Evolutionary conservation across 2,797 vertebrate genomes (phyloP).

Genomic region (Sebastes wilsoni): DNA sequence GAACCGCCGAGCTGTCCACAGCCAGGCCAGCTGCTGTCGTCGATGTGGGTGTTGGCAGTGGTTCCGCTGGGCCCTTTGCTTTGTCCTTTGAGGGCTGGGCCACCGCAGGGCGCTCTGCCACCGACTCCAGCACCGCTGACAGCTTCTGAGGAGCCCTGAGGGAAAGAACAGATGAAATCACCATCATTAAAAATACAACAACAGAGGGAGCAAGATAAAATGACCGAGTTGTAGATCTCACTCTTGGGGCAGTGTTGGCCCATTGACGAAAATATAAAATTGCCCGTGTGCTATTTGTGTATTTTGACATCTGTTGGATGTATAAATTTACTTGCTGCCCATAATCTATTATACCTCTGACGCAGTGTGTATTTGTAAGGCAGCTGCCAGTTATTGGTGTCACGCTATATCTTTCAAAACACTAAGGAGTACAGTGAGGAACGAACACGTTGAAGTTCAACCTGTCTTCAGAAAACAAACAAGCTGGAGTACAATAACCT

Average conservation of each 20-base stretch:
- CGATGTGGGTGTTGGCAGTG: background rate
- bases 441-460: background rate
- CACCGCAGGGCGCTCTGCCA: conserved; percentile 34
- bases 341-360: background rate
- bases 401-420: background rate
- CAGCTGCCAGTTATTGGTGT: background rate
- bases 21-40: background rate
- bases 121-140: conserved; percentile 46
- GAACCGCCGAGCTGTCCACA: background rate
- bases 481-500: background rate
- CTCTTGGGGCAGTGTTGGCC: background rate
- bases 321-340: background rate
- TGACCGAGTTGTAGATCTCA: background rate
- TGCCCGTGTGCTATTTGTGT: background rate
- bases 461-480: background rate
- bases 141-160: conserved; percentile 70
- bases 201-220: background rate
- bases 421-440: background rate
- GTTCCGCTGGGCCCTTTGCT: conserved; percentile 10
- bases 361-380: background rate
- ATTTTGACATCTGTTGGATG: background rate
- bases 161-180: background rate
- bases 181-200: background rate
- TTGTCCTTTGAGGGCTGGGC: conserved; percentile 38
- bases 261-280: background rate